Base-by-base conservation (phyloP, 2,888 invertebrate genomes). In the Drosophila quinaria region DNA sequence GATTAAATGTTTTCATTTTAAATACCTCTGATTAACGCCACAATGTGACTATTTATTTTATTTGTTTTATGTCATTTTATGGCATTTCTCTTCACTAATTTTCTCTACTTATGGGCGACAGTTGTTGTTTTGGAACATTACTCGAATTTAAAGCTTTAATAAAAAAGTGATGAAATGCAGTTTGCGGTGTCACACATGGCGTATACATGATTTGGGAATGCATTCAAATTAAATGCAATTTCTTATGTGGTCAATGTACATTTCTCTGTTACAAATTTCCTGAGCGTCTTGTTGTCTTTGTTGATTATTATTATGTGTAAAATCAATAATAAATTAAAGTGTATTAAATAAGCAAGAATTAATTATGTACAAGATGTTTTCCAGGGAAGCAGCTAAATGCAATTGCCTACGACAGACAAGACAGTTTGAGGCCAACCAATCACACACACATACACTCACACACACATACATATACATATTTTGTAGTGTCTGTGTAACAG, bases 271-370 rank as follows among this genome's bases (percentile, higher is more conserved):
- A 15, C 25, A 4, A 31, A 41, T 60, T 54, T 70, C 62, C 61
- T 42, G 8, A n/a, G 47, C 50, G 59, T 2, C 9, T 42, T 49
- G 13, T 37, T 25, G 29, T 41, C 17, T 19, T 54, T 39, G 39
- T 42, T 65, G 56, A 51, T 44, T 46, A 50, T 52, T 62, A 65
- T 62, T 64, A 49, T 60, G 61, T 33, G 55, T 65, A 37, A 69
- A 71, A 88, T 86, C 89, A 90, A 90, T 90, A 79, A 88, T 88
- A 64, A 68, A 90, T 90, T 82, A 73, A 86, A 79, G 63, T 80
- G 56, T 82, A 82, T 86, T 90, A 78, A 87, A 84, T 81, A 81
- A 86, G 87, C 80, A 70, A 71, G 80, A 81, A 85, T 90, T 89
- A 89, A 87, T 90, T 89, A 90, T 90, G 86, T 80, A 73, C 77